phyloP scores from a whole-genome alignment of 2,888 invertebrate species.

The Dorcus hopei region DNA sequence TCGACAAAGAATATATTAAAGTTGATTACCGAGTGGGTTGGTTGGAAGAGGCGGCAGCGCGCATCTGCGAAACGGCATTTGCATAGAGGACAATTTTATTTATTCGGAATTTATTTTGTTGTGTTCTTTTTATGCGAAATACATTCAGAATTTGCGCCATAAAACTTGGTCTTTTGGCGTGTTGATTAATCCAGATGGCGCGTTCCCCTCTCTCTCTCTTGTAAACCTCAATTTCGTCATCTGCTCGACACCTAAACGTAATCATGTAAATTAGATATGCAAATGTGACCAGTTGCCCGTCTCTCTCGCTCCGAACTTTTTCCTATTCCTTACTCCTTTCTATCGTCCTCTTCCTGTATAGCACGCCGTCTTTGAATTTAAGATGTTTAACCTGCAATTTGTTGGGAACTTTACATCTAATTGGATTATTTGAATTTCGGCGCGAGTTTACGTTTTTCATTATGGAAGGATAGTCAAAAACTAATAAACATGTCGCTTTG shows the following conservation, averaged over 20 bases:
- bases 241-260: constrained; percentile 42
- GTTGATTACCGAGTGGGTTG: neutral
- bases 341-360: constrained; percentile 3
- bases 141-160: neutral
- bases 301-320: neutral
- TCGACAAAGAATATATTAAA: constrained; percentile 4
- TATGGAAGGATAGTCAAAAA: no score
- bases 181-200: constrained; percentile 34
- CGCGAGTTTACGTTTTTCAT: no score
- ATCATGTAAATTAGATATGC: constrained; percentile 45
- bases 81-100: constrained; percentile 2
- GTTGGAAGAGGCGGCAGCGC: neutral
- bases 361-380: constrained; percentile 21
- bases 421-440: neutral
- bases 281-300: constrained; percentile 28
- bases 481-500: no score
- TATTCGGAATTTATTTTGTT: neutral
- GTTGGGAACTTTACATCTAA: constrained; percentile 15
- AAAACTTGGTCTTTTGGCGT: constrained; percentile 3
- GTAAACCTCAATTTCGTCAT: constrained; percentile 38
- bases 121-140: neutral
- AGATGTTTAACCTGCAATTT: constrained; percentile 24
- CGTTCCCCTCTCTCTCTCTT: constrained; percentile 9
- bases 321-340: neutral
- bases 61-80: neutral